A percentile compares a stretch with the other conserved stretches of the same genome.
phyloP scores from a whole-genome alignment of 1,140 invertebrate species.

The Coptotermes formosanus region DNA sequence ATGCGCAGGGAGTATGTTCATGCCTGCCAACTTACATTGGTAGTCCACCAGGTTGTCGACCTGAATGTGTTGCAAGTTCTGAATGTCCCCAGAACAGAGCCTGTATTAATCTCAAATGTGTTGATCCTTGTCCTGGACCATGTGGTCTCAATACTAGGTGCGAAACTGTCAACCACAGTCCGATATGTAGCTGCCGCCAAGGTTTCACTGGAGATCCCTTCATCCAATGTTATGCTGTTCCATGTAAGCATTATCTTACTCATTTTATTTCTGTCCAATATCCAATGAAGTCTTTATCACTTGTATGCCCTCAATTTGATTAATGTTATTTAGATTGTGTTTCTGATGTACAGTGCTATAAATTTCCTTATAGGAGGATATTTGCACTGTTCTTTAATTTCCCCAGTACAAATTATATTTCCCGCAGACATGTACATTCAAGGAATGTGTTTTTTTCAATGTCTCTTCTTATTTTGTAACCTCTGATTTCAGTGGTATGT shows the following conservation, averaged over 20 bases:
- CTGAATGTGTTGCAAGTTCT: slow-evolving; percentile 62
- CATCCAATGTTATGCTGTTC: slow-evolving; percentile 49
- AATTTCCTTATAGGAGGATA: too few species aligned
- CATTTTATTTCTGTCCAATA: not conserved
- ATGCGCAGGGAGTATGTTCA: slow-evolving; percentile 47
- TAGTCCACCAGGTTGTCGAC: slow-evolving; percentile 63
- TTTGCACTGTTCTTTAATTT: too few species aligned
- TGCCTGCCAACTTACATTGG: slow-evolving; percentile 58
- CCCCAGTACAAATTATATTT: too few species aligned
- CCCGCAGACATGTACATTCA: too few species aligned
- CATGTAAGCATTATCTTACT: slow-evolving; percentile 46
- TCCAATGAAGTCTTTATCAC: too few species aligned
- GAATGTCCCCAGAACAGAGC: slow-evolving; percentile 53
- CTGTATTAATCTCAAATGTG: slow-evolving; percentile 52
- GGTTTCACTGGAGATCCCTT: slow-evolving; percentile 56
- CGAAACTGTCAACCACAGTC: slow-evolving; percentile 52
- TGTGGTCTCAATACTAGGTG: slow-evolving; percentile 58
- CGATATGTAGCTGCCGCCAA: slow-evolving; percentile 51
- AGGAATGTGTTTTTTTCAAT: too few species aligned
- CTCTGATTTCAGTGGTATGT: too few species aligned
- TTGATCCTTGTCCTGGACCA: slow-evolving; percentile 54
- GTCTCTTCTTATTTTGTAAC: too few species aligned
- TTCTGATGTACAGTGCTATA: too few species aligned
- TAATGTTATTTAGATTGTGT: too few species aligned
- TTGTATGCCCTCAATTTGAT: too few species aligned